Base-by-base conservation (phyloP, 2,888 invertebrate species). In the Lobophora halterata region DNA sequence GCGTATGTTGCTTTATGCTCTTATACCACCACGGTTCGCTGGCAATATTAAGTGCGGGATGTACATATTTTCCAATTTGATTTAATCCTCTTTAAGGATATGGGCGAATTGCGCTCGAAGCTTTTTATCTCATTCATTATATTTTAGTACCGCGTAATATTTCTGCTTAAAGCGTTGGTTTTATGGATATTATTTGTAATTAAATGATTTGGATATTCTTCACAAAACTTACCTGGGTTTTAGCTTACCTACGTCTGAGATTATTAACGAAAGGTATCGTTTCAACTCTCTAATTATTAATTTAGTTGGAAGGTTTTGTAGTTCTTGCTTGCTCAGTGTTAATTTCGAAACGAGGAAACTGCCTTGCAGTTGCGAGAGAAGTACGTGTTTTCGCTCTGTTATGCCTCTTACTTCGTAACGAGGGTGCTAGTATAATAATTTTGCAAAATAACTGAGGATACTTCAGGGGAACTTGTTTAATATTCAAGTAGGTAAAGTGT, bases 1-100 rank as follows among this genome's bases (percentile, higher is more conserved):
- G 70, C 70, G 65, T 75, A 72, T 72, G 72, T 72, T 77, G 66
- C 64, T 69, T 69, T 65, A 69, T 63, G 55, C 52, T 52, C 52
- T 60, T 50, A 52, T 40, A 55, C 57, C 37, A 45, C 41, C 26
- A 48, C 46, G 50, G 42, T 53, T 60, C 52, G 49, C 39, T 46
- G 49, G 46, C 60, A 58, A 65, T 60, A 65, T 64, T 61, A 61
- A 57, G 51, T 57, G 42, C 40, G 48, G 47, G 55, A 53, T 55
- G 65, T 49, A 57, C 52, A 53, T 56, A 59, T 54, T 58, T 60
- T 54, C 52, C 55, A 64, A 62, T 64, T 64, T 62, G 55, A 65
- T 62, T 61, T 65, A 64, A 64, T 61, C 61, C 65, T 58, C 58
- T 62, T 63, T 59, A 55, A 53, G 56, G 60, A 60, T 61, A 58